phyloP scores from a whole-genome alignment of 2,888 invertebrate species.

The Exephanes ischioxanthus region DNA sequence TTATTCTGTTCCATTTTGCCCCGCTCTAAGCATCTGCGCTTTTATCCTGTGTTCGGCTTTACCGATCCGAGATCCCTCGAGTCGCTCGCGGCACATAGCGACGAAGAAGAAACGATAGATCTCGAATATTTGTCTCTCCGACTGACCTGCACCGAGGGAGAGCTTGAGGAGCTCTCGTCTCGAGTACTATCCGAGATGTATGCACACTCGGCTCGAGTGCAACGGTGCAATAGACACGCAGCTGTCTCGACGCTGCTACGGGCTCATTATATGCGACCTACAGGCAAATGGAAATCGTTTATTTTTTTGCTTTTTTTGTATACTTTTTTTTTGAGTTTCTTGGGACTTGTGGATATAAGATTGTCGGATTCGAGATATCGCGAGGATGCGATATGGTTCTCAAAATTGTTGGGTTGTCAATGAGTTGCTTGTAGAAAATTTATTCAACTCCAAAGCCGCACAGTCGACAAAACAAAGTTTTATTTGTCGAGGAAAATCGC shows the following conservation, averaged over 20 bases:
- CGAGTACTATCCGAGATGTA: not conserved
- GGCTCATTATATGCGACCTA: not conserved
- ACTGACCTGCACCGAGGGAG: not conserved
- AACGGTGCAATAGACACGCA: constrained; percentile 1
- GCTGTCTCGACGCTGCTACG: not conserved
- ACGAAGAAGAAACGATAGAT: constrained; percentile 4
- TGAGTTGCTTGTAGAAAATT: too few relatives aligned
- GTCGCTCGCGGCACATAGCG: not conserved
- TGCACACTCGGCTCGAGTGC: not conserved
- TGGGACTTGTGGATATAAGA: not conserved
- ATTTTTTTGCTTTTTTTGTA: not conserved
- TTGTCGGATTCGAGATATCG: not conserved
- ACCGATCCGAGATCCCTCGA: not conserved
- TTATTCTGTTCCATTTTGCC: too few relatives aligned
- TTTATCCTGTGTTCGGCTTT: not conserved
- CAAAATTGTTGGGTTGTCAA: too few relatives aligned
- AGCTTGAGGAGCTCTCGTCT: not conserved
- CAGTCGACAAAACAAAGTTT: too few relatives aligned
- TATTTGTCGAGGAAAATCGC: too few relatives aligned
- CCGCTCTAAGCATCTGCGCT: too few relatives aligned
- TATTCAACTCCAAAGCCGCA: too few relatives aligned
- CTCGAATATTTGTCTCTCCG: constrained; percentile 11
- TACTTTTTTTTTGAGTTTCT: not conserved
- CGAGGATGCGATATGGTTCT: too few relatives aligned
- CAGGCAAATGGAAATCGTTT: not conserved